Base-by-base conservation (phyloP, 2,888 invertebrate species). In the Phengaris arion region DNA sequence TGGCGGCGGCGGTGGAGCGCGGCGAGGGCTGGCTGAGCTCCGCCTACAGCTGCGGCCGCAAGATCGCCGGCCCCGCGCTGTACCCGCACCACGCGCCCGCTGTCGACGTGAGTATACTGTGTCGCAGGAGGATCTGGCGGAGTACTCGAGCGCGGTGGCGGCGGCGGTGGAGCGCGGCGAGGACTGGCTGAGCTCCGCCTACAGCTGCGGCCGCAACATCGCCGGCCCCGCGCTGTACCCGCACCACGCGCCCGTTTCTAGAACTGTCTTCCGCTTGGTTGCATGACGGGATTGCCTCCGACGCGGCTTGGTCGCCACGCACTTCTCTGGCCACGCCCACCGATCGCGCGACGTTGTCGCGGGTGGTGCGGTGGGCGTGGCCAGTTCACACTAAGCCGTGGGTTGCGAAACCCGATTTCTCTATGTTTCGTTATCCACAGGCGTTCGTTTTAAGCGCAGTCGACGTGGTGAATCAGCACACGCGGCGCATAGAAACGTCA, bases 61-160 rank as follows among this genome's bases (percentile, higher is more conserved):
- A 83, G 75, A 88, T 92, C 2, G 91, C 89, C 0, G 91, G 90
- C 0, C 78, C 79, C 0, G 90, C 90, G 0, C 77, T 84, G 2
- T 85, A 85, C 22, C 83, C 89, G 0, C 87, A 83, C 80, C 89
- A 86, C 74, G 76, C 84, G 22, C 88, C 89, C 0, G 87, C 91
- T 4, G 85, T 90, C 0, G 91, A 93, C 86, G 92, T 92, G 54
- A 73, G 76, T 76, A 74, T 22, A 8, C 8, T 35, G 35, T 35
- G 35, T 35, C 35, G 35, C 79, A 92, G 92, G 88, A 89, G 7
- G 90, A 92, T 74, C 85, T 92, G 52, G 80, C 89, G 75, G 93
- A 93, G 80, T 82, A 86, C 48, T 88, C 92, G 0, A 82, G 90
- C 75, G 85, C 85, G 0, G 76, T 92, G 0, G 80, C 88, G 0